A percentile compares a stretch with the other conserved stretches of the same genome.
Conservation (phyloP, 2,797 vertebrate genomes). For the Capromys pilorides region DNA sequence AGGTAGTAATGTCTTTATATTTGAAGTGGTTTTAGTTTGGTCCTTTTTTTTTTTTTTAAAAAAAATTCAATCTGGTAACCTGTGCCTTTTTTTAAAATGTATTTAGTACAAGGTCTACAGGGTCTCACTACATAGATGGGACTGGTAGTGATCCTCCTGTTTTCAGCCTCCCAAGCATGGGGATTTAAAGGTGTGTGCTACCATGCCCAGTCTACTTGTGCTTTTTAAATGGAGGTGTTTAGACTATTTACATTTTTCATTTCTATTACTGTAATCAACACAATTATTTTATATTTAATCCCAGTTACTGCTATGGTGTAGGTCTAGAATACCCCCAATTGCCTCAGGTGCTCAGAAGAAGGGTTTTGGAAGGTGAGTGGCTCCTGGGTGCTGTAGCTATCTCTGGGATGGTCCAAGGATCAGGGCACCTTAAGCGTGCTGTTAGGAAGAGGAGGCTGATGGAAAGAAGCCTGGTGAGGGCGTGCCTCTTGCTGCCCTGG, state of each 20-base stretch:
- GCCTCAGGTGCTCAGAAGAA: neutral
- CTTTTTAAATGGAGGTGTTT: neutral
- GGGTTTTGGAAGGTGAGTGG: neutral
- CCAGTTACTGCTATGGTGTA: neutral
- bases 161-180: no score
- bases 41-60: no score
- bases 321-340: neutral
- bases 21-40: neutral
- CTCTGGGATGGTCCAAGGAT: neutral
- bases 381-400: neutral
- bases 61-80: neutral
- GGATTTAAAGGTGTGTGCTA: no score
- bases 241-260: neutral
- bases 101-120: no score
- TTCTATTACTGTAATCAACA: neutral
- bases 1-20: conserved; percentile 13
- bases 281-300: neutral
- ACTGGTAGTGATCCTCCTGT: no score
- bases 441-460: neutral
- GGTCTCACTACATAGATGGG: no score
- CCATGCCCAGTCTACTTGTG: neutral
- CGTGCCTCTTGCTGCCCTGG: neutral
- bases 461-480: neutral
- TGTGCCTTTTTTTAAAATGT: neutral
- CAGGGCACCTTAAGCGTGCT: neutral